These are phyloP conservation scores for Periphyllus acericola DNA, from an alignment of 2,888 invertebrate genomes.

Conservation along the genomic window DNA sequence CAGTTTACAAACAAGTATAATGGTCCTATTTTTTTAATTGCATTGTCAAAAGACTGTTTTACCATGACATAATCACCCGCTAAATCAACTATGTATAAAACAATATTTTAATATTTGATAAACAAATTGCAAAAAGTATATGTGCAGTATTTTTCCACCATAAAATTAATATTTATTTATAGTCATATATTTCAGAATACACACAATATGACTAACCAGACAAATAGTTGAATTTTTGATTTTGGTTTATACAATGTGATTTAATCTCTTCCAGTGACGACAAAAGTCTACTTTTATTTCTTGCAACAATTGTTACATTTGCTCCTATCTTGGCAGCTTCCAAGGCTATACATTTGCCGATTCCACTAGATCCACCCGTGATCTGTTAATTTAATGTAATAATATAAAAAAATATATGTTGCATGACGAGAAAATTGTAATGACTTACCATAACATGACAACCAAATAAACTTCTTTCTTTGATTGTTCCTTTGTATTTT, in stretches of 20 bases:
- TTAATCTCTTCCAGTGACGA: constrained; percentile 74
- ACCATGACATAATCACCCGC: constrained; percentile 74
- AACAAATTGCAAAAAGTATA: neutral
- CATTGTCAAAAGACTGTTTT: constrained; percentile 70
- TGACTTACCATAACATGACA: constrained; percentile 36
- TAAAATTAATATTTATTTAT: neutral
- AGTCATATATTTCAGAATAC: neutral
- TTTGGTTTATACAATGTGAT: constrained; percentile 68
- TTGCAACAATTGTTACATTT: constrained; percentile 89
- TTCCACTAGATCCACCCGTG: constrained; percentile 96
- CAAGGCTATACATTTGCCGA: constrained; percentile 85
- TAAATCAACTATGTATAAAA: constrained; percentile 72
- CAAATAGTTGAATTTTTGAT: constrained; percentile 74
- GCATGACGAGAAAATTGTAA: neutral
- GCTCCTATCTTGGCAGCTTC: constrained; percentile 84
- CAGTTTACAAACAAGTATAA: constrained; percentile 93
- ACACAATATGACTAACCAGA: constrained; percentile 66
- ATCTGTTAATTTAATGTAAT: constrained; percentile 69
- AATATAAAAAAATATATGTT: neutral
- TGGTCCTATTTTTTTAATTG: constrained; percentile 79
- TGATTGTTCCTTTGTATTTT: neutral
- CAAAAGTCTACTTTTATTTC: constrained; percentile 78
- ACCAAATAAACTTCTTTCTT: neutral
- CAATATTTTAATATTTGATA: neutral
- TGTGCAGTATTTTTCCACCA: neutral